Evolutionary conservation across 2,888 invertebrate species (phyloP).

Genomic region (Lepidochitona cinerea): DNA sequence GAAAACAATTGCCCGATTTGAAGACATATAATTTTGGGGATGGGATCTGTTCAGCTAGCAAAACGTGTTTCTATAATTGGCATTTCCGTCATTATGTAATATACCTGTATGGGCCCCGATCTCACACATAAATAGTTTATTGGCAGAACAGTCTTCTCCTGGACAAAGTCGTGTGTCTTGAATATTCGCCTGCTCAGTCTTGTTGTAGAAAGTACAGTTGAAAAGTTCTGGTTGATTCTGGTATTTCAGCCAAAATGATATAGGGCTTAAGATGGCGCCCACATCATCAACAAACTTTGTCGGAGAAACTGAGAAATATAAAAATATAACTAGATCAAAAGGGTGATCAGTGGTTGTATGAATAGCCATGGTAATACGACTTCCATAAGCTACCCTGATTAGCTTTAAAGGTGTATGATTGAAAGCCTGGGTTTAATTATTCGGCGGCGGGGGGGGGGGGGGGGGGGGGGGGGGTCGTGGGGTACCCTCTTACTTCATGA

Average conservation of each 20-base stretch:
- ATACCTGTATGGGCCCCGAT: background rate
- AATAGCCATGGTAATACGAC: background rate
- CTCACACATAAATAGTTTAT: background rate
- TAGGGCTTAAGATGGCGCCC: background rate
- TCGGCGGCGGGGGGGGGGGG: too few relatives aligned
- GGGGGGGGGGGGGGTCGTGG: too few relatives aligned
- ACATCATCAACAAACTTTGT: background rate
- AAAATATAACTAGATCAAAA: too few relatives aligned
- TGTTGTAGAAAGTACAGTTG: slow-evolving; percentile 6
- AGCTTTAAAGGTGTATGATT: too few relatives aligned
- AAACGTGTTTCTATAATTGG: too few relatives aligned
- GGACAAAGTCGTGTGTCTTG: background rate
- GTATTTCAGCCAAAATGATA: background rate
- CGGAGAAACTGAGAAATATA: background rate
- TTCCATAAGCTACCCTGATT: too few relatives aligned
- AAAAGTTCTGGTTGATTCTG: background rate
- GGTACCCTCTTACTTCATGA: too few relatives aligned
- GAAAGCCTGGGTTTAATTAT: too few relatives aligned
- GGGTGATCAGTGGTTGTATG: background rate
- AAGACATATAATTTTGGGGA: too few relatives aligned
- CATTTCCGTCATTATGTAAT: too few relatives aligned
- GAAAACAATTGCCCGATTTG: too few relatives aligned
- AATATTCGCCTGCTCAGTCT: background rate
- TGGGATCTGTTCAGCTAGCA: too few relatives aligned
- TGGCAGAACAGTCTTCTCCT: background rate